phyloP scores from a whole-genome alignment of 2,797 vertebrate genomes.

The Aplochiton taeniatus region DNA sequence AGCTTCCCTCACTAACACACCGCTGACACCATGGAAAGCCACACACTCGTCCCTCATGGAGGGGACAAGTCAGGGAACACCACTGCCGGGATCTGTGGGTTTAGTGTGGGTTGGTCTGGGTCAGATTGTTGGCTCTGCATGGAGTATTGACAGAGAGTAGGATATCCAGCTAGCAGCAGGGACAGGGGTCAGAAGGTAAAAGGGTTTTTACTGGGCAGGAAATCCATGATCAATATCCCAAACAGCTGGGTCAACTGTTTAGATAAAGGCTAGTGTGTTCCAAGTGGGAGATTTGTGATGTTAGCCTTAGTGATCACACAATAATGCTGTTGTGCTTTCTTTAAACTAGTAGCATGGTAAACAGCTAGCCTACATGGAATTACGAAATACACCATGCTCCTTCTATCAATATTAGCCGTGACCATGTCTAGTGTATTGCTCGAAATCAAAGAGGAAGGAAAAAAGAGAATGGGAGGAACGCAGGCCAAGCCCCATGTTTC shows the following conservation, averaged over 20 bases:
- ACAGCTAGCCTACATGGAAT: not conserved
- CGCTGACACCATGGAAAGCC: conserved; percentile 43
- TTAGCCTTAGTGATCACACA: conserved; percentile 12
- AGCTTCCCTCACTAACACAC: conserved; percentile 23
- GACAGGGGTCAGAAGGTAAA: conserved; percentile 38
- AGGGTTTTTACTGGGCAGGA: conserved; percentile 29
- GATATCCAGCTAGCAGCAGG: conserved; percentile 22
- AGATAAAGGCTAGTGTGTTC: not conserved
- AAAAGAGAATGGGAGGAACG: too few species aligned
- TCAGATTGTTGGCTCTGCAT: conserved; percentile 43
- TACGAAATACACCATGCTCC: conserved; percentile 24
- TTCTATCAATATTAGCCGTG: not conserved
- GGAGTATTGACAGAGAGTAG: conserved; percentile 43
- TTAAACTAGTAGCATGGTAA: conserved; percentile 31
- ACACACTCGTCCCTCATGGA: conserved; percentile 37
- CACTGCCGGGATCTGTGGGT: not conserved
- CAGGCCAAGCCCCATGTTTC: too few species aligned
- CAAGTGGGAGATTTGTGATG: conserved; percentile 13
- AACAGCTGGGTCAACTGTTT: conserved; percentile 7
- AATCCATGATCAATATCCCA: conserved; percentile 52
- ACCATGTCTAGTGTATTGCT: conserved; percentile 24
- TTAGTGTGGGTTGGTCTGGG: conserved; percentile 20
- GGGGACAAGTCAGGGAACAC: conserved; percentile 24
- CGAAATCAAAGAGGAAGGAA: not conserved
- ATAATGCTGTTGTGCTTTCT: conserved; percentile 21